A percentile compares a stretch with the other conserved stretches of the same genome.
phyloP scores from a whole-genome alignment of 2,113 vertebrate genomes.

The Cairina moschata region DNA sequence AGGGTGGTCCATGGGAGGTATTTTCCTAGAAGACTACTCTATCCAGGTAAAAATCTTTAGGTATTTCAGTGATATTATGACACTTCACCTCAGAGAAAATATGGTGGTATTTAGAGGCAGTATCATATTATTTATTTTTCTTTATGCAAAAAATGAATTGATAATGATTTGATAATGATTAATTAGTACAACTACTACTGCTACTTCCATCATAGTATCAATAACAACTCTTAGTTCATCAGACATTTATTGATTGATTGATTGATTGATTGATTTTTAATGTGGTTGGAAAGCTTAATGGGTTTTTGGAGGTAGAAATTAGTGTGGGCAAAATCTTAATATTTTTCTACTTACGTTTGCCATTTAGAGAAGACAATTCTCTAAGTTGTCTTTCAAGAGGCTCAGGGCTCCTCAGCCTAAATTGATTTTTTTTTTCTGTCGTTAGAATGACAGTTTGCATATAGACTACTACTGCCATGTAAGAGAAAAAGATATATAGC shows the following conservation, averaged over 20 bases:
- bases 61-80: background rate
- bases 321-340: background rate
- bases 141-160: background rate
- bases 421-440: background rate
- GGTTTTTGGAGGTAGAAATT: background rate
- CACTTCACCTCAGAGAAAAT: background rate
- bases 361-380: background rate
- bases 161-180: background rate
- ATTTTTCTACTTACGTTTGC: background rate
- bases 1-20: background rate
- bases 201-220: background rate
- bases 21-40: background rate
- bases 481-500: background rate
- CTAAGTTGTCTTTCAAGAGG: background rate
- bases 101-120: background rate
- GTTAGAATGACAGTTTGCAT: background rate
- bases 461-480: background rate
- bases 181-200: background rate
- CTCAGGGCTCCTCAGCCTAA: background rate
- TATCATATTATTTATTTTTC: background rate
- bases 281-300: background rate
- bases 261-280: rapidly evolving
- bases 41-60: background rate
- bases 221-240: background rate
- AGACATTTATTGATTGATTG: rapidly evolving